These are phyloP conservation scores for Acanthurus tractus DNA, from an alignment of 2,797 vertebrate species.

Conservation along the genomic window DNA sequence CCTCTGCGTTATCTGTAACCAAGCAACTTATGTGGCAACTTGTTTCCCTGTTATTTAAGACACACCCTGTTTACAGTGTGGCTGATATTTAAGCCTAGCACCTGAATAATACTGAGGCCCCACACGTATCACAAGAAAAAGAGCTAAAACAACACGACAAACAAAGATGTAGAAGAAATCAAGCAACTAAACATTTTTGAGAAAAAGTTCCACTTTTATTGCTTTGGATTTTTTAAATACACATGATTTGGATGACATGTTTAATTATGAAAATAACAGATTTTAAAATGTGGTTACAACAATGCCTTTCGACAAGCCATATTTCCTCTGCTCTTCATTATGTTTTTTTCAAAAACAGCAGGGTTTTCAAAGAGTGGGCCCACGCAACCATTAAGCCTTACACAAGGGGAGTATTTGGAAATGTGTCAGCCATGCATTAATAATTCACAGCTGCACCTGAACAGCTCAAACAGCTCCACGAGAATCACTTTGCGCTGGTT, in stretches of 20 bases:
- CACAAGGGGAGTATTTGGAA: slow-evolving; percentile 43
- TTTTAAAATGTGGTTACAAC: background rate
- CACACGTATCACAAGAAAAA: background rate
- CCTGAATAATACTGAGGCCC: slow-evolving; percentile 12
- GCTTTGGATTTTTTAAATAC: background rate
- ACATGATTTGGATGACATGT: background rate
- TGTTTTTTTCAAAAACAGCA: background rate
- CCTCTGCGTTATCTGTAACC: slow-evolving; percentile 36
- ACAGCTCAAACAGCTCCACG: slow-evolving; percentile 14
- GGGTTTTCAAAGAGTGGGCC: slow-evolving; percentile 16
- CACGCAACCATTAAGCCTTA: slow-evolving; percentile 1
- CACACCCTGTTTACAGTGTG: slow-evolving; percentile 59
- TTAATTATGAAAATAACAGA: background rate
- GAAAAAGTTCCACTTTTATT: background rate
- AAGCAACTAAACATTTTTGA: background rate
- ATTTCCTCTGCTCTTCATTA: background rate
- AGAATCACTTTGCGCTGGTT: slow-evolving; percentile 29
- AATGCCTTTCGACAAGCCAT: slow-evolving; percentile 14
- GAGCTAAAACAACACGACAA: background rate
- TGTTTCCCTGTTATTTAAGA: slow-evolving; percentile 50
- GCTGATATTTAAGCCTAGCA: slow-evolving; percentile 45
- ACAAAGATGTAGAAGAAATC: too few species aligned
- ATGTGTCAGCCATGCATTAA: slow-evolving; percentile 61
- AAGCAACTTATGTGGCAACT: slow-evolving; percentile 42
- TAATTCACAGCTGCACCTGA: slow-evolving; percentile 64